Conservation (phyloP, 2,888 invertebrate species). For the Leptopilina drosophilae region DNA sequence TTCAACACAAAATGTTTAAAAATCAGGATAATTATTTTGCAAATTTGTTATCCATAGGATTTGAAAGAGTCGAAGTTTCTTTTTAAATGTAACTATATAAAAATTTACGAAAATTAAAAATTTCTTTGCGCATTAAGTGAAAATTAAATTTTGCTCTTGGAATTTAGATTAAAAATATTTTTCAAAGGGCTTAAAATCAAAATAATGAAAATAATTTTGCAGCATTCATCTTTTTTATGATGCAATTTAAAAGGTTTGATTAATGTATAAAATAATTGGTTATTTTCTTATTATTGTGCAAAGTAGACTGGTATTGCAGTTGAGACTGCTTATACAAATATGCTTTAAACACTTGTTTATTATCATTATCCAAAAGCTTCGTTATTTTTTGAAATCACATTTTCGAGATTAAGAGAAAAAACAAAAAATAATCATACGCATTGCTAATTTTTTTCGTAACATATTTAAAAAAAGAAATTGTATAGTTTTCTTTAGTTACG, state of each 20-base stretch:
- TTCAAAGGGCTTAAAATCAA: conserved; percentile 8
- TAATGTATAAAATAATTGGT: conserved; percentile 8
- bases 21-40: conserved; percentile 4
- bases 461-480: neutral
- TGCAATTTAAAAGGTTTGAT: conserved; percentile 20
- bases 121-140: neutral
- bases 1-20: neutral
- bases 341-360: conserved; percentile 19
- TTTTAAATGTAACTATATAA: too few species aligned
- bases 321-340: neutral
- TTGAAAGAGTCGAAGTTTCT: neutral
- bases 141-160: neutral
- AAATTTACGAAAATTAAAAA: neutral
- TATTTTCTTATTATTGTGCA: conserved; percentile 32
- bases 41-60: neutral
- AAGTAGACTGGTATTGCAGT: conserved; percentile 30
- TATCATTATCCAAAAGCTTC: conserved; percentile 11
- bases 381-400: conserved; percentile 17
- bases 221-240: neutral
- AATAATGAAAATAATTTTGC: conserved; percentile 11
- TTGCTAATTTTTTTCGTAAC: conserved; percentile 21
- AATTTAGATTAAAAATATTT: neutral
- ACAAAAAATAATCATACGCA: conserved; percentile 15
- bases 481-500: conserved; percentile 17
- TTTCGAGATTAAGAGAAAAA: neutral